Conservation (phyloP, 2,797 vertebrate species). For the Melanotaenia boesemani region DNA sequence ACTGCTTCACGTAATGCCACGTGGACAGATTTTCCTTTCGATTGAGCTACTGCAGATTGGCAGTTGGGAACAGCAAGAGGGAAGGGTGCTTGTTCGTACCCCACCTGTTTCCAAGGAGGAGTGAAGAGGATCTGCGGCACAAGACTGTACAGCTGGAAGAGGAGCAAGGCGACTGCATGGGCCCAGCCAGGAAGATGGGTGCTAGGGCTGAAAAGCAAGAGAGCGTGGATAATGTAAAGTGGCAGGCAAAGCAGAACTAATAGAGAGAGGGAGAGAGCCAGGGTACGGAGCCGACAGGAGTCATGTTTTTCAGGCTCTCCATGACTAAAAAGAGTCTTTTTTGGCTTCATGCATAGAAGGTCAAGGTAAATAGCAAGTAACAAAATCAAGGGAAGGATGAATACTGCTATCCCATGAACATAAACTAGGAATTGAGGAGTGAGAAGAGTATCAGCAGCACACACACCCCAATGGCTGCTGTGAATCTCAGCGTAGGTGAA, state of each 20-base stretch:
- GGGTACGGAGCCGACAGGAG: constrained; percentile 54
- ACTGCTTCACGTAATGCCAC: constrained; percentile 63
- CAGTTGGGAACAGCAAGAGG: constrained; percentile 52
- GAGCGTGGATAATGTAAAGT: constrained; percentile 77
- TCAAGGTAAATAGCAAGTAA: constrained; percentile 79
- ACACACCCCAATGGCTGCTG: constrained; percentile 80
- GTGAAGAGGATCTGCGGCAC: constrained; percentile 85
- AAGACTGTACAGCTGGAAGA: constrained; percentile 83
- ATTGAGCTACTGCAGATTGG: constrained; percentile 36
- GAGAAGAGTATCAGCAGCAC: constrained; percentile 79
- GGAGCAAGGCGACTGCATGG: constrained; percentile 59
- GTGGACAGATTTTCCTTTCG: constrained; percentile 61
- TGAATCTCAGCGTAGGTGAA: constrained; percentile 80
- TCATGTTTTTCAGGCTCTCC: constrained; percentile 55
- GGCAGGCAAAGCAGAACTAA: constrained; percentile 85
- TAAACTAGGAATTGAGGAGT: constrained; percentile 81
- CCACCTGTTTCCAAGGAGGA: constrained; percentile 58
- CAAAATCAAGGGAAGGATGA: constrained; percentile 79
- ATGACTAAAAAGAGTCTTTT: constrained; percentile 50
- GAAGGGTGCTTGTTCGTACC: constrained; percentile 29
- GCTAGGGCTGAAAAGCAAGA: constrained; percentile 72
- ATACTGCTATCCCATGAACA: constrained; percentile 75
- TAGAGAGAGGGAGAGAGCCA: constrained; percentile 80
- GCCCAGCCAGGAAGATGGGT: constrained; percentile 70
- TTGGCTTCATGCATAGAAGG: constrained; percentile 73